Evolutionary conservation across 2,888 invertebrate genomes (phyloP).

Genomic region (Sturmia bella): DNA sequence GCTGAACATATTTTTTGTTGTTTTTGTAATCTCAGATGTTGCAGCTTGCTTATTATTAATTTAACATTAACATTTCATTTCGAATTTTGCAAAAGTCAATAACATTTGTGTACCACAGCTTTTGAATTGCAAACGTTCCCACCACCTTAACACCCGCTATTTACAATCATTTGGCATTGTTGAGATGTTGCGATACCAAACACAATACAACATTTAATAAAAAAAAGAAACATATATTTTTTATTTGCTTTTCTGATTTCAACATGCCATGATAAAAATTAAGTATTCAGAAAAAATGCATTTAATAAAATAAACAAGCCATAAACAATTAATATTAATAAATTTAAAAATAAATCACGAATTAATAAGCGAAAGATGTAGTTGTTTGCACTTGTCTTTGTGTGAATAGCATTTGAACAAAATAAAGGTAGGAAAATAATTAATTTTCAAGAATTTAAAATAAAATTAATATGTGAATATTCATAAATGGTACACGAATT

Average conservation of each 20-base stretch:
- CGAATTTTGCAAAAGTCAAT: constrained; percentile 58
- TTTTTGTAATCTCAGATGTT: background rate
- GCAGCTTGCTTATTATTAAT: constrained; percentile 6
- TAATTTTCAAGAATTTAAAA: constrained; percentile 30
- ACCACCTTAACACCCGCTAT: constrained; percentile 46
- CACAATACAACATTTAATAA: constrained; percentile 36
- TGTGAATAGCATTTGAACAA: constrained; percentile 40
- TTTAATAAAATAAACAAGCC: constrained; percentile 61
- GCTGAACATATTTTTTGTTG: too few relatives aligned
- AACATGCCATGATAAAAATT: constrained; percentile 53
- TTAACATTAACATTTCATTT: constrained; percentile 33
- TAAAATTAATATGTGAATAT: constrained; percentile 39
- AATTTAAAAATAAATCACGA: constrained; percentile 47
- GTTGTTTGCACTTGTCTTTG: constrained; percentile 50
- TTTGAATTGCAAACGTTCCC: background rate
- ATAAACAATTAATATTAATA: constrained; percentile 62
- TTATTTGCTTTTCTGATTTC: constrained; percentile 17
- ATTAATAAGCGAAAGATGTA: constrained; percentile 41
- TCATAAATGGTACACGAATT: constrained; percentile 52
- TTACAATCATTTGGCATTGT: constrained; percentile 55
- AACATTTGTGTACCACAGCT: constrained; percentile 45
- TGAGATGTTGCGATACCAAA: constrained; percentile 27
- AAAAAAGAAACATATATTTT: too few relatives aligned
- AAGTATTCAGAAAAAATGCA: constrained; percentile 39
- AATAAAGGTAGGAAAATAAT: constrained; percentile 8